Conservation (phyloP, 2,113 vertebrate species). For the Tachysurus vachellii region DNA sequence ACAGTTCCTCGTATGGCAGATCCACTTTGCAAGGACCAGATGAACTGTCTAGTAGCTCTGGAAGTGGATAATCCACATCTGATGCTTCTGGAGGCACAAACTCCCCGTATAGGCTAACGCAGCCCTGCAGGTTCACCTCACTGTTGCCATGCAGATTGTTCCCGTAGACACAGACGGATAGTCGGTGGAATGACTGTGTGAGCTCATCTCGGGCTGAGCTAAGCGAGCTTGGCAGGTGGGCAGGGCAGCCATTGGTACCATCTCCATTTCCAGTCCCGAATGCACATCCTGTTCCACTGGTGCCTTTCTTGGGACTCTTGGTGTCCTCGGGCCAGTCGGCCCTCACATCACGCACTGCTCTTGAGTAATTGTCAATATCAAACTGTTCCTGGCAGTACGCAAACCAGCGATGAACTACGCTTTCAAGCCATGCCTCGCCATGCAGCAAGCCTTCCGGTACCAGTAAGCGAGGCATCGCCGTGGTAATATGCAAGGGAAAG, state of each 20-base stretch:
- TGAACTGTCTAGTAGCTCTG: constrained; percentile 78
- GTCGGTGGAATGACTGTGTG: constrained; percentile 94
- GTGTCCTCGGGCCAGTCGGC: constrained; percentile 91
- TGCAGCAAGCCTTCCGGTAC: constrained; percentile 88
- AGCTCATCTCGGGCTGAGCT: constrained; percentile 93
- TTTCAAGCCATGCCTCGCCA: constrained; percentile 87
- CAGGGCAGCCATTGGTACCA: constrained; percentile 72
- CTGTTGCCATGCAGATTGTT: constrained; percentile 96
- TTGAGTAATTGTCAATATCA: constrained; percentile 94
- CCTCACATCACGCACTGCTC: constrained; percentile 90
- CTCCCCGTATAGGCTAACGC: constrained; percentile 85
- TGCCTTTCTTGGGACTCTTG: constrained; percentile 87
- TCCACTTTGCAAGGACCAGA: constrained; percentile 75
- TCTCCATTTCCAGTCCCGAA: constrained; percentile 59
- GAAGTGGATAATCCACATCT: constrained; percentile 85
- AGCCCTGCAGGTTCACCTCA: constrained; percentile 94
- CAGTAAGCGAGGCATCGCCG: constrained; percentile 80
- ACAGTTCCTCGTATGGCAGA: constrained; percentile 93
- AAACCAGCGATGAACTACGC: constrained; percentile 91
- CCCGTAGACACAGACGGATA: constrained; percentile 95
- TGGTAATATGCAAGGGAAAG: constrained; percentile 87
- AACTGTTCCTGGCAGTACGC: constrained; percentile 93
- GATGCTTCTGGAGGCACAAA: constrained; percentile 84
- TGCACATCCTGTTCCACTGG: constrained; percentile 49
- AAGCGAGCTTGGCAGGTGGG: constrained; percentile 87